These are phyloP conservation scores for Percopsis omiscomaycus DNA, from an alignment of 2,797 vertebrate species.

Conservation along the genomic window DNA sequence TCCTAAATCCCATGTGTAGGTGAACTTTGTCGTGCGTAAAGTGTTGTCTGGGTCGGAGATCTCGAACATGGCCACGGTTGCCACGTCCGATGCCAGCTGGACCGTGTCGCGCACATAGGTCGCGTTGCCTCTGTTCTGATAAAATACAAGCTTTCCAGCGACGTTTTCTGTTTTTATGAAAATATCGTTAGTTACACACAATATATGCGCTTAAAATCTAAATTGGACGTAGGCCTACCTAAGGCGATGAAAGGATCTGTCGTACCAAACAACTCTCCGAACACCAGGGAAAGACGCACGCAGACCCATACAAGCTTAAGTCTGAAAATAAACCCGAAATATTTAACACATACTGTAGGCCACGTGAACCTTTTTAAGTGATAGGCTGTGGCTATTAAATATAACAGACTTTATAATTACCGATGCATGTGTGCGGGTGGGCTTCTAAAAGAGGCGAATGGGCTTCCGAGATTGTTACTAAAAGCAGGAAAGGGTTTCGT, in stretches of 20 bases:
- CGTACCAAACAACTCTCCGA: constrained; percentile 34
- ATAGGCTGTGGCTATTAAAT: too few species aligned
- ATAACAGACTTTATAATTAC: constrained; percentile 38
- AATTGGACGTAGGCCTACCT: constrained; percentile 41
- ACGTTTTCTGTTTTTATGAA: constrained; percentile 58
- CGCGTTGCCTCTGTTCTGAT: constrained; percentile 78
- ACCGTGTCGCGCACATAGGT: constrained; percentile 68
- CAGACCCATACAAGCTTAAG: constrained; percentile 25
- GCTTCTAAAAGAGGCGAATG: constrained; percentile 2
- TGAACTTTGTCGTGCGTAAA: constrained; percentile 76
- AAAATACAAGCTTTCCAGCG: constrained; percentile 80
- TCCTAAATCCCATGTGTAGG: constrained; percentile 87
- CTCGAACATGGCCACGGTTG: constrained; percentile 81
- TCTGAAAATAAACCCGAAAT: constrained; percentile 33
- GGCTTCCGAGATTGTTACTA: background rate
- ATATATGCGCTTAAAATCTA: too few species aligned
- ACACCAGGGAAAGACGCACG: constrained; percentile 30
- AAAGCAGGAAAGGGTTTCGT: too few species aligned
- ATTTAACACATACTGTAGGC: background rate
- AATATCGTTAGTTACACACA: background rate
- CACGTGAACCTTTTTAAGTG: background rate
- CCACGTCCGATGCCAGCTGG: constrained; percentile 70
- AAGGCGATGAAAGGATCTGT: constrained; percentile 46
- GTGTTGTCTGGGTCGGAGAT: constrained; percentile 80
- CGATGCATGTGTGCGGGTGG: constrained; percentile 62